phyloP scores from a whole-genome alignment of 2,797 vertebrate species.

The Schizopygopsis malacanthus region DNA sequence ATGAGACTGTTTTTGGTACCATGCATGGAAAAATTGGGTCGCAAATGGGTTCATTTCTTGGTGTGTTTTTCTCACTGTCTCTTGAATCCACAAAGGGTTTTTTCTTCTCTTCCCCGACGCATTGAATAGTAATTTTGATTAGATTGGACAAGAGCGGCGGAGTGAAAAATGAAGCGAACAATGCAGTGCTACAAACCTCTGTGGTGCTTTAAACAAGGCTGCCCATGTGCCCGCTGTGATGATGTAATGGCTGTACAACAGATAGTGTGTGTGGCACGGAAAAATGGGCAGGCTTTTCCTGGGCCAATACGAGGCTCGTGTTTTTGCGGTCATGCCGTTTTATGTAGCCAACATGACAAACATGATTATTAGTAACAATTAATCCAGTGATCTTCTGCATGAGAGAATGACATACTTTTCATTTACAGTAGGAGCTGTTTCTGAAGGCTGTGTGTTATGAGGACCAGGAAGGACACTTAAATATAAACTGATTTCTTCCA shows the following conservation, averaged over 20 bases:
- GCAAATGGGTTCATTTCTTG: not conserved
- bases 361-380: constrained; percentile 21
- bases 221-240: constrained; percentile 66
- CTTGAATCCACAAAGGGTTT: not conserved
- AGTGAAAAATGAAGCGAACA: constrained; percentile 75
- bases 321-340: not conserved
- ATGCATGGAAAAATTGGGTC: not conserved
- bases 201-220: constrained; percentile 72
- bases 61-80: not conserved
- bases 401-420: not conserved
- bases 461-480: not conserved
- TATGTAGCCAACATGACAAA: not conserved
- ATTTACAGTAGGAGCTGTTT: not conserved
- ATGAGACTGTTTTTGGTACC: not conserved
- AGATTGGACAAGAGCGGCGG: constrained; percentile 71
- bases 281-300: not conserved
- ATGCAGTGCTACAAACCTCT: constrained; percentile 56
- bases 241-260: constrained; percentile 46
- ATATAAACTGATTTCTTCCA: not conserved
- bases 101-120: constrained; percentile 52
- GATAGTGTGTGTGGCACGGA: constrained; percentile 22
- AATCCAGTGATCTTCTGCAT: not conserved
- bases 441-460: not conserved
- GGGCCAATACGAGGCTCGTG: not conserved
- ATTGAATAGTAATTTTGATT: constrained; percentile 72